Conservation (phyloP, 2,888 invertebrate genomes). For the Euproctis similis region DNA sequence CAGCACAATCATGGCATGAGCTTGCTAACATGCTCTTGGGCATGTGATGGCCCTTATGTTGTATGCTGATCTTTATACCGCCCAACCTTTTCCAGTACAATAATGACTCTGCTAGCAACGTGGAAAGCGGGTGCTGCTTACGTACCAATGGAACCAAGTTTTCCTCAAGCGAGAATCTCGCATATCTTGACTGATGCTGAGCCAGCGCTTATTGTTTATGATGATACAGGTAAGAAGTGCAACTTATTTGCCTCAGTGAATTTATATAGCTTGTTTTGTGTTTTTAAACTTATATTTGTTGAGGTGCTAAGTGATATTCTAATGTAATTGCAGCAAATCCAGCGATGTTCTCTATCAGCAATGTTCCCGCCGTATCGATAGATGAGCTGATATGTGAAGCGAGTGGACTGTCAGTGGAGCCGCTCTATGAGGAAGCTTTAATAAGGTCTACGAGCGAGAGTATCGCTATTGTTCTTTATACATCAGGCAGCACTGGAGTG, state of each 20-base stretch:
- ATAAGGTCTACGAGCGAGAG: constrained; percentile 55
- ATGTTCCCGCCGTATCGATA: constrained; percentile 56
- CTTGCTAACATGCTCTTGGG: no score
- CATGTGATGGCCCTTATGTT: no score
- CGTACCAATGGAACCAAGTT: constrained; percentile 85
- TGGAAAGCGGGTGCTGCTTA: constrained; percentile 91
- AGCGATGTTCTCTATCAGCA: constrained; percentile 49
- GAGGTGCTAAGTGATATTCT: background rate
- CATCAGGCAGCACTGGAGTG: constrained; percentile 92
- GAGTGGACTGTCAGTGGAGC: constrained; percentile 46
- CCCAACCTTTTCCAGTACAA: constrained; percentile 51
- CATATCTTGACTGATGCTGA: constrained; percentile 85
- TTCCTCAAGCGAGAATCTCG: constrained; percentile 82
- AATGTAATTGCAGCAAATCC: constrained; percentile 46
- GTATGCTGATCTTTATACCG: no score
- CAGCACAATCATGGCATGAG: no score
- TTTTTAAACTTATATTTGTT: no score
- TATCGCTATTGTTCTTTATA: constrained; percentile 85
- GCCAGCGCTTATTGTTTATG: constrained; percentile 81
- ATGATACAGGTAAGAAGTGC: constrained; percentile 77
- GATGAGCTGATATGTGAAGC: constrained; percentile 69
- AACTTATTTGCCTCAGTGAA: background rate
- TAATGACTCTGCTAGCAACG: constrained; percentile 81
- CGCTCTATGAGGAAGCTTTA: constrained; percentile 52
- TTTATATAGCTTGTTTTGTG: no score